These are phyloP conservation scores for Cercopithecus mona DNA, from an alignment of 2,113 vertebrate genomes.

Conservation along the genomic window DNA sequence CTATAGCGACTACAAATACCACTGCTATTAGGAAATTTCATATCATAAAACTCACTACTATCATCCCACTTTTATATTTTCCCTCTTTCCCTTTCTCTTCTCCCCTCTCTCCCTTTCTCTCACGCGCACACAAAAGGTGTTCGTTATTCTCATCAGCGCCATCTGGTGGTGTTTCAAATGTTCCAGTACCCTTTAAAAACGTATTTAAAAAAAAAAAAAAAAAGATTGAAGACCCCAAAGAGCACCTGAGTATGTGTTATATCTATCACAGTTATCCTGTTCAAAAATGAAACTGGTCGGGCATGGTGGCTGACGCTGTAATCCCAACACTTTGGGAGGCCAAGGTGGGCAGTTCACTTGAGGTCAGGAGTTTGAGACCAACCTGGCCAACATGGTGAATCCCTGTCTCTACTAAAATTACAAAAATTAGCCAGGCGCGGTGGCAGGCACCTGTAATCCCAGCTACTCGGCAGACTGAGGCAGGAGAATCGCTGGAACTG, in stretches of 20 bases:
- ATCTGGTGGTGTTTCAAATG: slow-evolving; percentile 67
- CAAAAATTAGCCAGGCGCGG: no score
- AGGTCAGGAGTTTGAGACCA: no score
- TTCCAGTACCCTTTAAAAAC: background rate
- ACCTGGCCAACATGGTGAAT: no score
- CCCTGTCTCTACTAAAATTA: no score
- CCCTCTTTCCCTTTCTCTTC: no score
- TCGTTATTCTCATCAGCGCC: slow-evolving; percentile 43
- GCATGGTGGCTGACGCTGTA: no score
- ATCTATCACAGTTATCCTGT: background rate
- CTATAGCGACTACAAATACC: background rate
- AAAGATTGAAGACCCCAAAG: background rate
- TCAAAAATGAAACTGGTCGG: background rate
- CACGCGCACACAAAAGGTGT: background rate
- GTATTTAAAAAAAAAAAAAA: background rate
- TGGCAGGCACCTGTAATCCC: no score
- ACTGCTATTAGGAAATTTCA: background rate
- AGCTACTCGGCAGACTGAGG: no score
- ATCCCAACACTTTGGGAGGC: no score
- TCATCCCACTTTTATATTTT: background rate
- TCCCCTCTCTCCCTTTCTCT: background rate
- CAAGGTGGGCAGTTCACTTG: no score
- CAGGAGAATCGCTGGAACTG: no score
- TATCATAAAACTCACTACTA: background rate
- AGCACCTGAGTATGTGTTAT: background rate